phyloP scores from a whole-genome alignment of 2,113 vertebrate species.

The Chlorodrepanis virens region DNA sequence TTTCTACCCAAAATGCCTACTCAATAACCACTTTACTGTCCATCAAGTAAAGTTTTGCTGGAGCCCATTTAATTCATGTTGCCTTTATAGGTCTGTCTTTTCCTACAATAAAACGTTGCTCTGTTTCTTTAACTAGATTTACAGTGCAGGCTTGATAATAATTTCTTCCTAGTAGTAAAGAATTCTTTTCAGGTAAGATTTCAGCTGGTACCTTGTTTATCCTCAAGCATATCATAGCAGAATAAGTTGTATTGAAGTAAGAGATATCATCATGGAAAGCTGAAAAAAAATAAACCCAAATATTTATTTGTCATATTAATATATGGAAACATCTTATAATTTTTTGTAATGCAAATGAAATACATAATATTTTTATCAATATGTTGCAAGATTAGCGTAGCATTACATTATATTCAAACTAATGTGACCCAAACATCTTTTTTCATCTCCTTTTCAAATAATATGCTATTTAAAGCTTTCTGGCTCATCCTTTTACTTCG shows the following conservation, averaged over 20 bases:
- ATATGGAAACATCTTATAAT: neutral
- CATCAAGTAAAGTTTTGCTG: neutral
- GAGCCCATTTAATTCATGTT: neutral
- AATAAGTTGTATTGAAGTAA: neutral
- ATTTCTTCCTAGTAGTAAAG: neutral
- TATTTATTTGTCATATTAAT: neutral
- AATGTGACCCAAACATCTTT: neutral
- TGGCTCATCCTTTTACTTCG: neutral
- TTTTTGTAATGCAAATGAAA: neutral
- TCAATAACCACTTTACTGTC: neutral
- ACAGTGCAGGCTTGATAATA: neutral
- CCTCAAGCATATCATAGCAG: neutral
- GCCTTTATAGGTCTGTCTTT: neutral
- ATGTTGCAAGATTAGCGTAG: neutral
- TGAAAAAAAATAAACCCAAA: neutral
- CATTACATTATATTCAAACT: neutral
- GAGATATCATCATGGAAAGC: neutral
- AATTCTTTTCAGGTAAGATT: neutral
- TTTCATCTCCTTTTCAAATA: neutral
- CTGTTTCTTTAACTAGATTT: neutral
- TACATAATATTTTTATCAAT: neutral
- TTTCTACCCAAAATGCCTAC: neutral
- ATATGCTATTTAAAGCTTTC: neutral
- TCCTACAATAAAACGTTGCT: neutral
- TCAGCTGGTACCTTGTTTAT: neutral